phyloP scores from a whole-genome alignment of 2,888 invertebrate species.

The Macrosiphum euphorbiae region DNA sequence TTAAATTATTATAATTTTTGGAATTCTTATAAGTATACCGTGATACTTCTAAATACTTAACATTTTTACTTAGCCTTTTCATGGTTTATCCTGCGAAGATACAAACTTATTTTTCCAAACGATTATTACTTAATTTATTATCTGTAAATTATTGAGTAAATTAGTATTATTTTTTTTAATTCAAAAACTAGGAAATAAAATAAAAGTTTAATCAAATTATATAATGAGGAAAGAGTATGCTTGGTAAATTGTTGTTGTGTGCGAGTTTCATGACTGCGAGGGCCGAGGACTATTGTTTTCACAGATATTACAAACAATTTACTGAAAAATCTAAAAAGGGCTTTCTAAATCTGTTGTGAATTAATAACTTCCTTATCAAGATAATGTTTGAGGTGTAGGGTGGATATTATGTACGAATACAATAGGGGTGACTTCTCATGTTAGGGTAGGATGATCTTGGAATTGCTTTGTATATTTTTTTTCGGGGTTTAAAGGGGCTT shows the following conservation, averaged over 20 bases:
- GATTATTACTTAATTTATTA: background rate
- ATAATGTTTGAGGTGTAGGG: no score
- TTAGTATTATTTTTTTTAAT: background rate
- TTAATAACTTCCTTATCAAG: no score
- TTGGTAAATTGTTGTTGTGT: background rate
- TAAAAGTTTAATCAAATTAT: background rate
- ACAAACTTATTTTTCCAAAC: background rate
- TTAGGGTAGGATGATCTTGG: no score
- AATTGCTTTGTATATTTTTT: no score
- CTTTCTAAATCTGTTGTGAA: no score
- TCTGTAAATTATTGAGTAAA: background rate
- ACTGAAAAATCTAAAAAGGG: no score
- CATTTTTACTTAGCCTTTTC: background rate
- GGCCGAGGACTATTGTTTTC: no score
- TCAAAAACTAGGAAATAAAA: background rate
- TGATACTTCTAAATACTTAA: background rate
- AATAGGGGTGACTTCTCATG: no score
- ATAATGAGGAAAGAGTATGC: background rate
- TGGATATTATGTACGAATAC: no score
- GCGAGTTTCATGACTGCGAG: no score
- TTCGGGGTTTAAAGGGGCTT: no score
- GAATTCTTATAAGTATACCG: background rate
- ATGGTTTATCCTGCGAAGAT: background rate
- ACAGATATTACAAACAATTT: no score
- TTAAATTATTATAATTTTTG: conserved; percentile 5